Base-by-base conservation (phyloP, 2,113 vertebrate species). In the Pseudonaja textilis region DNA sequence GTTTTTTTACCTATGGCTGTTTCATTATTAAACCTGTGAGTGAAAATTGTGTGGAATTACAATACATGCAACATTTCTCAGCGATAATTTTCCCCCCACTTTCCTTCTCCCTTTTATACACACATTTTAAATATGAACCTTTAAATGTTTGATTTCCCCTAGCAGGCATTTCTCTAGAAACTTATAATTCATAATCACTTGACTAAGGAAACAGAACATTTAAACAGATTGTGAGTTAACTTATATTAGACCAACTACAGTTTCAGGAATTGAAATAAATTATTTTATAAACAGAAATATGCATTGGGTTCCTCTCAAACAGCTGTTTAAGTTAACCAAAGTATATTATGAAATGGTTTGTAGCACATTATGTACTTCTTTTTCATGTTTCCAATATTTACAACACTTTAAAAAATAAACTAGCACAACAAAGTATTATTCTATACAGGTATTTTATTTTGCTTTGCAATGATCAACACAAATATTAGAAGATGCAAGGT, bases 171-270 rank as follows among this genome's bases (percentile, higher is more conserved):
- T 91, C 18, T 57, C 87, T 22, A 93, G 89, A 89, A 96, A 91
- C 10, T 22, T 88, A 89, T 54, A 90, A 85, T 59, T 93, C 42
- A 93, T 94, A 22, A 94, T 12, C 88, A 87, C 47, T 93, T 55
- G 91, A 86, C 69, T 94, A 94, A 95, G 81, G 93, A 93, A 94
- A 29, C 34, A 95, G 93, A 93, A 25, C 69, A 94, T 26, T 92
- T 95, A 94, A 93, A 81, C 64, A 50, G 4, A 12, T 85, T 61
- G 23, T 34, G 88, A 93, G 90, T 94, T 93, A 93, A 93, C 96
- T 95, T 91, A 74, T 14, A 88, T 89, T 10, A 18, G 86, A 23
- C 90, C 16, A 95, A 94, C 93, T 81, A 87, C 86, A 61, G n/a
- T 39, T 92, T 92, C 11, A 85, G 23, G 23, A 92, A 90, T 2